Evolutionary conservation across 2,113 vertebrate genomes (phyloP), one percentile per base, ranked within the genome.

Genomic region (Lethenteron camtschaticum): DNA sequence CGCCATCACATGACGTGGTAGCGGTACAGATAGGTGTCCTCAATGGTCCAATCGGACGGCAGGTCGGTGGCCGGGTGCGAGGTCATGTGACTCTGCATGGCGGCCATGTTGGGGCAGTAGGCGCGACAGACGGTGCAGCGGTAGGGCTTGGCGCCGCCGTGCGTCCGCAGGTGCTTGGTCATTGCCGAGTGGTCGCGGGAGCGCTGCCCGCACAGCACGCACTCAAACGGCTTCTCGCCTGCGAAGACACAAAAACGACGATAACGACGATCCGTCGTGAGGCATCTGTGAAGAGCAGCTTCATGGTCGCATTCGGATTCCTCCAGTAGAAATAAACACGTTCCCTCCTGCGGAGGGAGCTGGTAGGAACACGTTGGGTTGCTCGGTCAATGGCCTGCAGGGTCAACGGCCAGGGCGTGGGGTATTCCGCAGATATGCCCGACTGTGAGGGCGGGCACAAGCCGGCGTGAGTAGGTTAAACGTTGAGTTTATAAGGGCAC

Each of bases 61-160:
- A 97, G 81, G 79, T 97, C 91, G 81, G 96, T 89, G 0, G 91
- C 89, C 80, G 94, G 95, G 85, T 96, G 91, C 78, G 85, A 81
- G 77, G 96, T 97, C 90, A 97, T 96, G 86, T 97, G 94, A 81
- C 95, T 97, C 87, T 96, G 91, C 94, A 97, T 97, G 83, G 91
- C 85, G 4, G 94, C 96, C 75, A 97, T 87, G 81, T 89, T 95
- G 78, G 94, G 88, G 86, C 91, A 97, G 85, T 95, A 97, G 75
- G 95, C 90, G 73, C 90, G 84, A 85, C 94, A 97, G 81, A 97
- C 91, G 81, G 91, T 96, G 81, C 94, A 97, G 82, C 96, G 91
- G 80, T 97, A 96, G 68, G 94, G 94, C 2, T 91, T 94, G 73
- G 91, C 94, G 24, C 94, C 94, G 5, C 96, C 96, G 85, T 97